phyloP scores from a whole-genome alignment of 1,140 invertebrate genomes.

The Drosophila rufa region DNA sequence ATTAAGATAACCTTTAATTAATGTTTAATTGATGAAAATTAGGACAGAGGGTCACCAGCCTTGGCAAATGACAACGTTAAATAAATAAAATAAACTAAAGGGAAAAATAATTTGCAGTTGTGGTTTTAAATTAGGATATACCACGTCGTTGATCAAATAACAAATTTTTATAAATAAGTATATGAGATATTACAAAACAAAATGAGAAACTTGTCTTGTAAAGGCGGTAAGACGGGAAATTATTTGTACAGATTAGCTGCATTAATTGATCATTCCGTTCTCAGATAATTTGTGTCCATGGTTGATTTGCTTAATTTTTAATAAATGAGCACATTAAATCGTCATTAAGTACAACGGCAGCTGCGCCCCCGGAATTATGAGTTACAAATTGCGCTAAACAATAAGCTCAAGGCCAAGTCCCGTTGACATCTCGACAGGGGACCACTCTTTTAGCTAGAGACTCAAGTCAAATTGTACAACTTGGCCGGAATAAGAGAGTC shows the following conservation, averaged over 20 bases:
- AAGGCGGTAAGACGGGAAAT: conserved; percentile 15
- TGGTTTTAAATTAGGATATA: conserved; percentile 30
- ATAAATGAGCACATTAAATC: conserved; percentile 68
- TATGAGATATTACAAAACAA: conserved; percentile 41
- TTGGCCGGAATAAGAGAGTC: conserved; percentile 2
- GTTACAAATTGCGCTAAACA: conserved; percentile 68
- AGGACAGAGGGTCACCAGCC: conserved; percentile 37
- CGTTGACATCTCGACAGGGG: conserved; percentile 51
- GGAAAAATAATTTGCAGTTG: conserved; percentile 45
- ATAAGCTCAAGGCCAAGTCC: conserved; percentile 61
- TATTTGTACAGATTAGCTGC: conserved; percentile 50
- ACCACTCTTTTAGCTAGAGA: not conserved
- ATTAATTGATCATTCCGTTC: conserved; percentile 48
- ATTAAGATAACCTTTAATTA: conserved; percentile 74
- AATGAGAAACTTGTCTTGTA: conserved; percentile 59
- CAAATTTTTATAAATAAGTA: conserved; percentile 2
- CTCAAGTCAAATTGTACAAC: conserved; percentile 31
- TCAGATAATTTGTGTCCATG: conserved; percentile 16
- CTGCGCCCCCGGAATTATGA: conserved; percentile 52
- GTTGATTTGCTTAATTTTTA: conserved; percentile 58
- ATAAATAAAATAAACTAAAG: conserved; percentile 43
- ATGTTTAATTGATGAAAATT: conserved; percentile 70
- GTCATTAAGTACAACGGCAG: conserved; percentile 22
- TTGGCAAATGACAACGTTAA: conserved; percentile 61
- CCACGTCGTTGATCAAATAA: not conserved